These are phyloP conservation scores for Penaeus japonicus DNA, from an alignment of 1,140 invertebrate genomes.

Conservation along the genomic window DNA sequence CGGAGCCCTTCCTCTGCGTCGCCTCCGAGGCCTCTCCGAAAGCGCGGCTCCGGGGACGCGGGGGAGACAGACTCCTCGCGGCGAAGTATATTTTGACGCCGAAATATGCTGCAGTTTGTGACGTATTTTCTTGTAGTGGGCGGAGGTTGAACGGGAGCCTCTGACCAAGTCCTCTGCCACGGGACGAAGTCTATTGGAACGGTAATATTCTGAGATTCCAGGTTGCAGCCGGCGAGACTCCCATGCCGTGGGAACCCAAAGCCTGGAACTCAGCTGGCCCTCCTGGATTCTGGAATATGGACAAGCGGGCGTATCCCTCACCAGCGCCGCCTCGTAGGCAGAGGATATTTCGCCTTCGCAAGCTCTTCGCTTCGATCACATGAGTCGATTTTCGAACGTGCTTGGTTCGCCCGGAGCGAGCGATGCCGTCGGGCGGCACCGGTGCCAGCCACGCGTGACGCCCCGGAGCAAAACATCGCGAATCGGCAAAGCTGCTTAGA, in stretches of 20 bases:
- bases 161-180: background rate
- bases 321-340: background rate
- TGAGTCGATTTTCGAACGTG: too few species aligned
- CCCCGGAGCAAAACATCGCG: background rate
- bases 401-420: too few species aligned
- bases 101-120: background rate
- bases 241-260: constrained; percentile 43
- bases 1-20: background rate
- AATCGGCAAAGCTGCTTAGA: background rate
- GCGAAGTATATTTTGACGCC: too few species aligned
- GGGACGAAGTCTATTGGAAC: constrained; percentile 27
- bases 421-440: too few species aligned
- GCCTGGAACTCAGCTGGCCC: constrained; percentile 43
- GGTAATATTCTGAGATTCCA: constrained; percentile 52
- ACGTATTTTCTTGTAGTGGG: background rate
- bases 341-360: too few species aligned
- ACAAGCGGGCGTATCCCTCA: constrained; percentile 34
- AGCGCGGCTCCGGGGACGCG: too few species aligned
- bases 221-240: constrained; percentile 45
- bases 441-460: background rate
- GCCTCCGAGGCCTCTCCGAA: too few species aligned
- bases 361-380: too few species aligned
- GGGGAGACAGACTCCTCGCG: too few species aligned
- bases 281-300: constrained; percentile 28
- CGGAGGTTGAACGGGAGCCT: background rate